These are phyloP conservation scores for Astyanax mexicanus DNA, from an alignment of 2,797 vertebrate species.

Conservation along the genomic window DNA sequence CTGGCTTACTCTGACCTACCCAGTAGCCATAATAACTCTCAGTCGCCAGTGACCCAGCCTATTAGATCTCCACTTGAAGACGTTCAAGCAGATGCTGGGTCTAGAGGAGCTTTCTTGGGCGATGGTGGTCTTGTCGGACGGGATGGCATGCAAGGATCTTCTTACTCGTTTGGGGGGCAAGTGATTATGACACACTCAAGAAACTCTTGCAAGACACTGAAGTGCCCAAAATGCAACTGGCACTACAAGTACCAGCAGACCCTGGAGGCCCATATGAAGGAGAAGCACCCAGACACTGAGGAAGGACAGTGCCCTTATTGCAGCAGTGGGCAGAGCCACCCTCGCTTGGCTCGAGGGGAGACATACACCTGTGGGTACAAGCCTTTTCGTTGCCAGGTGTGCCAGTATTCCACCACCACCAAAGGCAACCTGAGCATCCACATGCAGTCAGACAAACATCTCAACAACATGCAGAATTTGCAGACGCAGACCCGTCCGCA, in stretches of 20 bases:
- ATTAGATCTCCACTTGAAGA: conserved; percentile 44
- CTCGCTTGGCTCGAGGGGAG: conserved; percentile 94
- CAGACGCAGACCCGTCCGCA: conserved; percentile 72
- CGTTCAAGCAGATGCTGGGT: conserved; percentile 25
- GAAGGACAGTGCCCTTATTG: conserved; percentile 92
- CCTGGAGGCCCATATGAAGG: conserved; percentile 98
- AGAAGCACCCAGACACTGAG: conserved; percentile 96
- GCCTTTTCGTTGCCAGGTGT: conserved; percentile 99
- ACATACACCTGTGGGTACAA: conserved; percentile 99
- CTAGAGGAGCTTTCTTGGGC: conserved; percentile 42
- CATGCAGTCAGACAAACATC: conserved; percentile 99
- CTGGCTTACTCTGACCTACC: conserved; percentile 79
- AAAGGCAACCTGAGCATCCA: conserved; percentile 99
- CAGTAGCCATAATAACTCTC: conserved; percentile 44
- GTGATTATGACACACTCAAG: conserved; percentile 99
- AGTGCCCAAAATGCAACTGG: conserved; percentile 99
- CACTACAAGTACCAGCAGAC: conserved; percentile 99
- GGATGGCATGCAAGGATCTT: conserved; percentile 86
- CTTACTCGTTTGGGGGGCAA: conserved; percentile 85
- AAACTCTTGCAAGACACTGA: conserved; percentile 99
- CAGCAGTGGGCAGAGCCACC: conserved; percentile 94
- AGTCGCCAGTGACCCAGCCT: conserved; percentile 58
- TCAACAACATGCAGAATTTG: conserved; percentile 97
- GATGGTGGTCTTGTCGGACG: conserved; percentile 65
- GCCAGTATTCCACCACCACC: conserved; percentile 99